Base-by-base conservation (phyloP, 2,797 vertebrate genomes). In the Neomorphus geoffroyi region DNA sequence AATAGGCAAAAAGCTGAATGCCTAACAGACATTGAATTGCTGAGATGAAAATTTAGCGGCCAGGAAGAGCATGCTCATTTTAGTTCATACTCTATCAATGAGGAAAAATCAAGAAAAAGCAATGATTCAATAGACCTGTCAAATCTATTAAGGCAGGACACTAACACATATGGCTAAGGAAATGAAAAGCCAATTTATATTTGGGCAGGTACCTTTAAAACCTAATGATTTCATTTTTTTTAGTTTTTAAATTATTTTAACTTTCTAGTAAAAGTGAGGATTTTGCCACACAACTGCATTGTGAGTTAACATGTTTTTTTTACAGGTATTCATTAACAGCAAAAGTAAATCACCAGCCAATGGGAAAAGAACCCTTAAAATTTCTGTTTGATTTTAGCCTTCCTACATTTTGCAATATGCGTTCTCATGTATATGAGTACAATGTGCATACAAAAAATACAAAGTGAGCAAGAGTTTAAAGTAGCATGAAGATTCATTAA, bases 171-270 rank as follows among this genome's bases (percentile, higher is more conserved):
- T 9, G 6, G 8, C 72, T 84, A 70, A 86, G 43, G 30, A 53
- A 82, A 74, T 33, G 14, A 61, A 53, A 80, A 48, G 0, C 2
- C 13, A 66, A 32, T 61, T 80, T 69, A 15, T 60, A 56, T 56
- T 84, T 69, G 16, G 13, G 3, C 3, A 73, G 13, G 2, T 32
- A 45, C 41, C 26, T 64, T 79, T 71, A 53, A 66, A 56, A 84
- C 22, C 1, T 2, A 6, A 2, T 43, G 62, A 0, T 28, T 72
- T 70, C 2, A 3, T 43, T 26, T 56, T 28, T 50, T 18, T 45
- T 14, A 9, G 2, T 33, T 92, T 86, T 72, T 57, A 8, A 45
- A 6, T 70, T 14, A 26, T 2, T 62, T 79, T 32, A 13, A 37
- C 78, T 75, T 86, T 62, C 57, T 53, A 19, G 13, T 45, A 66